Evolutionary conservation across 2,888 invertebrate genomes (phyloP), one percentile per base, ranked within the genome.

Genomic region (Cryptophagus acutangulus): DNA sequence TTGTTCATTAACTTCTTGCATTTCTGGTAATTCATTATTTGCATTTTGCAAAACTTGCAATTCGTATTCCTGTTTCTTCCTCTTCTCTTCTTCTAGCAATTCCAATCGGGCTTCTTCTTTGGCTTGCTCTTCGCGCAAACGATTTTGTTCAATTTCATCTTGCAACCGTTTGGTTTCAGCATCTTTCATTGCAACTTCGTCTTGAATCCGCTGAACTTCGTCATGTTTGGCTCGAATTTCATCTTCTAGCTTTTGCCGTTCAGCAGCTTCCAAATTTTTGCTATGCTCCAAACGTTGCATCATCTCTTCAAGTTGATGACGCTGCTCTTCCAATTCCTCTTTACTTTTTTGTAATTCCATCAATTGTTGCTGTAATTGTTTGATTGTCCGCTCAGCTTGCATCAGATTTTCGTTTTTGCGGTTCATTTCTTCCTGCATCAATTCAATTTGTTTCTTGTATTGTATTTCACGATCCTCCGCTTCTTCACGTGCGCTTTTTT

Each of bases 391-490:
- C 67, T 88, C 86, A 14, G 88, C 88, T 62, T 87, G 86, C 52
- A 79, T 65, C 51, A 88, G 74, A 66, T 81, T 78, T 8, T 76
- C 75, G 65, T 76, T 67, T 61, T 89, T 89, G 61, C 87, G 82
- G 60, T 87, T 90, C 83, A 94, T 89, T 70, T 97, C 94, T 62
- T 90, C 89, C 66, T 89, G 82, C 85, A 94, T 88, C 55, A 79
- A 79, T 54, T 82, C 80, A 52, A 99, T 79, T 52, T 89, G 80
- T 66, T 91, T 90, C 67, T 94, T 93, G 62, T 96, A 93, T 70
- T 94, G 93, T 61, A 88, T 87, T 66, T 94, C 93, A 58, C 94
- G 89, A 70, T 84, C 85, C 69, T 97, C 96, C 0, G 95, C 95
- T 55, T 89, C 85, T 71, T 96, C 94, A 54, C 95, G 80, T 14